Evolutionary conservation across 1,140 invertebrate genomes (phyloP), one percentile per base, ranked within the genome.

Genomic region (Galleria mellonella): DNA sequence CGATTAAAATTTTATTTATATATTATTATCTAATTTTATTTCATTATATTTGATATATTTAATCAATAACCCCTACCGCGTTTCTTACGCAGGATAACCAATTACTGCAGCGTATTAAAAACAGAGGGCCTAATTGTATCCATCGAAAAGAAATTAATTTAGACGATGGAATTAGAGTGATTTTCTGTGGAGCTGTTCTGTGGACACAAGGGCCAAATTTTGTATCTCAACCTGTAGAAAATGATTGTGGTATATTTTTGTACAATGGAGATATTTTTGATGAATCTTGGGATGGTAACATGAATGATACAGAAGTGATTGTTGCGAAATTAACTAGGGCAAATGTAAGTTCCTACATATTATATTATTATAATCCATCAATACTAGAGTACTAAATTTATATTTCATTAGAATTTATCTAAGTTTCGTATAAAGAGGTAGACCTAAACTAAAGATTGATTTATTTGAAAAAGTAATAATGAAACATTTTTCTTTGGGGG

Each of bases 241-340:
- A 69, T 52, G 47, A 82, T n/a, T 28, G 44, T 28, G 79, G 82
- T 13, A 56, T 77, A 29, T 56, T 87, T 23, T 51, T 87, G 12
- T 87, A 72, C 47, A 87, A 87, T 73, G 86, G 86, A 38, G 86
- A 87, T 66, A 73, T 87, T 28, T 87, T 79, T 67, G 64, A 86
- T 51, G 47, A 71, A n/a, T 52, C 50, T 8, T 79, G 72, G 74
- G 47, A 62, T 35, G 50, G 10, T 30, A 42, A 41, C n/a, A 29
- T 54, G 11, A 68, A 70, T 60, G 79, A 83, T 43, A 81, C 83
- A 14, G 12, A 62, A 40, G 40, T 55, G n/a, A 62, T 83, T 33
- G 58, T 76, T 55, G 44, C 71, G 8, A 75, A 66, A 54, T 49
- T 84, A 12, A 52, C 32, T 31, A 41, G 66, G 28, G 35, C 35